Evolutionary conservation across 1,140 invertebrate species (phyloP).

Genomic region (Zaprionus capensis): DNA sequence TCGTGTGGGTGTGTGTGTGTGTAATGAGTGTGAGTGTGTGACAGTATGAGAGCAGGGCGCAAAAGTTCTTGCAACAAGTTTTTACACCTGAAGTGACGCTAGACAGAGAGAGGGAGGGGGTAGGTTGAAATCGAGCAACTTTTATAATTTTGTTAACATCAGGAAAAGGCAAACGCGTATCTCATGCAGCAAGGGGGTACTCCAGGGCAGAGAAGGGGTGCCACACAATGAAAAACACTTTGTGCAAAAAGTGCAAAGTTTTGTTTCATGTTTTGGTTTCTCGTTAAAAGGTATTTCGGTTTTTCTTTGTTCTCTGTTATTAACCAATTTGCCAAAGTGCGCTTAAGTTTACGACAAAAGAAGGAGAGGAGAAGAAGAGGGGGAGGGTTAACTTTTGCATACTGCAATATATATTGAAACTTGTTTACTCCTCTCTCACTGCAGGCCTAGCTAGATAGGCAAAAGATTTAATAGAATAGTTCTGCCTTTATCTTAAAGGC

Average conservation of each 20-base stretch:
- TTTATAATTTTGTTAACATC: conserved; percentile 80
- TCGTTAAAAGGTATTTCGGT: conserved; percentile 55
- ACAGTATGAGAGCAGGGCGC: background rate
- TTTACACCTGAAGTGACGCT: conserved; percentile 70
- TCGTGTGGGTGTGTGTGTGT: background rate
- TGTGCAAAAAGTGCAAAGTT: conserved; percentile 67
- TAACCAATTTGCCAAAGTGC: conserved; percentile 78
- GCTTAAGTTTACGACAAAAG: conserved; percentile 66
- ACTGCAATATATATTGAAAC: conserved; percentile 11
- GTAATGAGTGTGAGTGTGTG: background rate
- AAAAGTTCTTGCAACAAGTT: conserved; percentile 69
- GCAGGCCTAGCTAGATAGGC: background rate
- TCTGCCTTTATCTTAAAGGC: background rate
- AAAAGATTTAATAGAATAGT: background rate
- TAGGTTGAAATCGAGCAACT: conserved; percentile 62
- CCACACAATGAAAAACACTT: conserved; percentile 26
- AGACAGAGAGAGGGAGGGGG: background rate
- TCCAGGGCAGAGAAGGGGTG: background rate
- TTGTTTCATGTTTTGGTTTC: conserved; percentile 62
- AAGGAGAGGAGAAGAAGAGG: background rate
- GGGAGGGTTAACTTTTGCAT: conserved; percentile 8
- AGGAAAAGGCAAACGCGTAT: conserved; percentile 37
- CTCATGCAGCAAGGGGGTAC: background rate
- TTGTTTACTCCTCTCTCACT: background rate
- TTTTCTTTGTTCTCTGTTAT: conserved; percentile 66